A percentile compares a stretch with the other conserved stretches of the same genome.
Evolutionary conservation across 2,888 invertebrate genomes (phyloP).

Genomic region (Arge pagana): DNA sequence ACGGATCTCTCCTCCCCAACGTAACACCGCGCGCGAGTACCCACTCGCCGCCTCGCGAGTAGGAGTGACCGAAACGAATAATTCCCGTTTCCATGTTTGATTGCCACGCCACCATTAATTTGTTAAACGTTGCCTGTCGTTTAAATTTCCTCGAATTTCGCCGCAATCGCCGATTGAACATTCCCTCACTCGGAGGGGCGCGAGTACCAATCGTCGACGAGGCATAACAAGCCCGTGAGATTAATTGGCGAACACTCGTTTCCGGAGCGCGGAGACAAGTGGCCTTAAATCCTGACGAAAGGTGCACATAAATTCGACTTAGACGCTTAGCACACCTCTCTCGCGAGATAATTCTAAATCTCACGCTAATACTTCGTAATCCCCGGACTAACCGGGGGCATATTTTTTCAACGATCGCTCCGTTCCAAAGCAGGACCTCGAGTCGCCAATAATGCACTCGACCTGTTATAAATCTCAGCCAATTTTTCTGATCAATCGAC

Average conservation of each 20-base stretch:
- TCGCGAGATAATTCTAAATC: constrained; percentile 46
- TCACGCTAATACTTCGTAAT: constrained; percentile 40
- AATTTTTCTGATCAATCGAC: too few species aligned
- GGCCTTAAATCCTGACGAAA: constrained; percentile 28
- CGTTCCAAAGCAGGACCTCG: constrained; percentile 30
- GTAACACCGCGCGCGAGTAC: too few species aligned
- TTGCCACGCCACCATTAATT: too few species aligned
- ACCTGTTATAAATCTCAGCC: too few species aligned
- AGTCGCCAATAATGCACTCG: constrained; percentile 33
- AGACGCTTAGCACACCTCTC: constrained; percentile 38
- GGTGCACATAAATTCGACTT: constrained; percentile 42
- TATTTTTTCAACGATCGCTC: constrained; percentile 49
- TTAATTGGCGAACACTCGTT: neutral
- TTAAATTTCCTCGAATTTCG: too few species aligned
- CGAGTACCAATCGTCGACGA: neutral
- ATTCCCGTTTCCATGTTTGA: neutral
- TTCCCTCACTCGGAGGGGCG: constrained; percentile 18
- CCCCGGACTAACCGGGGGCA: constrained; percentile 48
- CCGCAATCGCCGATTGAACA: too few species aligned
- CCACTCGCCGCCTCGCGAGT: too few species aligned
- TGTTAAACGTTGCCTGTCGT: too few species aligned
- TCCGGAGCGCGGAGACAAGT: neutral
- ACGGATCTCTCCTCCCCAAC: too few species aligned
- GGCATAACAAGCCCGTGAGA: constrained; percentile 6
- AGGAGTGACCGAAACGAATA: neutral